phyloP scores from a whole-genome alignment of 2,888 invertebrate genomes.

The Notocelia uddmanniana region DNA sequence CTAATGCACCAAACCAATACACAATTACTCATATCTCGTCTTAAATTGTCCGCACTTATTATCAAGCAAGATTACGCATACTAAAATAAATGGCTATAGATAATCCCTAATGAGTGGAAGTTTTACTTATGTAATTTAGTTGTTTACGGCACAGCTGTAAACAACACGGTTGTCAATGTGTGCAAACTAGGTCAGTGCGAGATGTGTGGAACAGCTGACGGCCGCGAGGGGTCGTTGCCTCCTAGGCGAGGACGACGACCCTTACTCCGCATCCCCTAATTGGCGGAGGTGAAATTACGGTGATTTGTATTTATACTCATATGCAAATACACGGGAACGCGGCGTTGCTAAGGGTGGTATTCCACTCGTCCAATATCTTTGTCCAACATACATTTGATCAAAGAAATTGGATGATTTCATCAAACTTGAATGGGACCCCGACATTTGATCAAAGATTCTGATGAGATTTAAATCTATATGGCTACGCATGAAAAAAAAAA shows the following conservation, averaged over 20 bases:
- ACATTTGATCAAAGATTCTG: no score
- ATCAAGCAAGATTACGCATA: constrained; percentile 5
- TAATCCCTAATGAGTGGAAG: constrained; percentile 45
- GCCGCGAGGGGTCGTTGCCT: constrained; percentile 64
- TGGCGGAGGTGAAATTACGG: constrained; percentile 56
- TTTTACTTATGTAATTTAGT: constrained; percentile 42
- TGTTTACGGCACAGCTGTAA: constrained; percentile 36
- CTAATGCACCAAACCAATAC: not conserved
- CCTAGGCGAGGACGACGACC: constrained; percentile 64
- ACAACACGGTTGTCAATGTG: constrained; percentile 55
- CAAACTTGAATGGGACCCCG: no score
- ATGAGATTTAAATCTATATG: no score
- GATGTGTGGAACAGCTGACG: constrained; percentile 73
- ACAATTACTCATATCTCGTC: not conserved
- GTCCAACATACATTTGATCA: no score
- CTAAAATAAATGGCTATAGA: constrained; percentile 1
- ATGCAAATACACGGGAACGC: constrained; percentile 11
- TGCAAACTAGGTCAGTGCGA: constrained; percentile 68
- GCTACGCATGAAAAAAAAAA: no score
- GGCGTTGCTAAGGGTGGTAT: no score
- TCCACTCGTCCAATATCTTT: no score
- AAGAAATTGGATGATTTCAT: no score
- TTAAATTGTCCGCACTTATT: not conserved
- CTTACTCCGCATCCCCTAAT: constrained; percentile 56
- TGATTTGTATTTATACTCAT: constrained; percentile 40